Evolutionary conservation across 2,888 invertebrate genomes (phyloP), one percentile per base, ranked within the genome.

Genomic region (Dichetophora obliterata): DNA sequence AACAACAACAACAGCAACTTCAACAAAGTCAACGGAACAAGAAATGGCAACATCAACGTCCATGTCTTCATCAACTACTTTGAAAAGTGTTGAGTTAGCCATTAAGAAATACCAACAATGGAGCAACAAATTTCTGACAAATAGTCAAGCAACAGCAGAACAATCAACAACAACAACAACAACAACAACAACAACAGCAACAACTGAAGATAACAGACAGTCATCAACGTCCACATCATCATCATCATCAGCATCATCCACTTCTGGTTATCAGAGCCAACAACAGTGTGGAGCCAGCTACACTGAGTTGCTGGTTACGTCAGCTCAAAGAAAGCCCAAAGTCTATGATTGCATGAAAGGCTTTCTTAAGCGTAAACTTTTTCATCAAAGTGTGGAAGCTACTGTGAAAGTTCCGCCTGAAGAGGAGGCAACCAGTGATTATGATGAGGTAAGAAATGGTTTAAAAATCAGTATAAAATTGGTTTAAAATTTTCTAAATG

Each of bases 301-400:
- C 70, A 69, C 76, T 48, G 77, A 77, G 43, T 19, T 76, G 66
- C 71, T 79, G 61, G 74, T 80, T 69, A 75, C 75, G 65, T 72
- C 74, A 43, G 79, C 82, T 66, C 84, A 83, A 77, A 86, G 85
- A 43, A 61, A 27, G 27, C 85, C 87, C 65, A 88, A 87, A 80
- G 86, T 88, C 77, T 88, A 88, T 75, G 86, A 86, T 78, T 87
- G 86, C 82, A 88, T 88, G 88, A 86, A 86, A 81, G 86, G 86
- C 80, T 88, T 88, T 82, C 73, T 88, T 78, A 84, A 84, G 9
- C 86, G 86, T 74, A 88, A 87, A 82, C 84, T 87, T 24, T 87
- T 87, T 48, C 86, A 87, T 11, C 81, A 77, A 50, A 19, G 69
- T 43, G 8, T 52, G 43, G 34, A 65, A 6, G 48, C 43, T 19